Evolutionary conservation across 2,888 invertebrate genomes (phyloP).

Genomic region (Drosophila falleni): DNA sequence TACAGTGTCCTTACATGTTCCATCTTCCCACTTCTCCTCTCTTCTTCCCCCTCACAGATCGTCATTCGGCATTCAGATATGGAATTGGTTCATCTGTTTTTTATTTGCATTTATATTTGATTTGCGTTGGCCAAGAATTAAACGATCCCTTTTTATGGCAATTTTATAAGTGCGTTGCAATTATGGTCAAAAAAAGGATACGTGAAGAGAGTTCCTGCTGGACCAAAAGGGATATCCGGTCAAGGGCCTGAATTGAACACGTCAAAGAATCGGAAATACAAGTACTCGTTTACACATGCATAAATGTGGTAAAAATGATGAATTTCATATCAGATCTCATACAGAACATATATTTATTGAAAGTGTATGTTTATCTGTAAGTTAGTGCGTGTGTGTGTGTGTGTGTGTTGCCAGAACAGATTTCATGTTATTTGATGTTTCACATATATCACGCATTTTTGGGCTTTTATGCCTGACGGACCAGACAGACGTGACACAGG

Average conservation of each 20-base stretch:
- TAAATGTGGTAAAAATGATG: constrained; percentile 30
- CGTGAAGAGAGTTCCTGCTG: constrained; percentile 20
- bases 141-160: constrained; percentile 39
- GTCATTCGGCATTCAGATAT: constrained; percentile 5
- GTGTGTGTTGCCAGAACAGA: constrained; percentile 16
- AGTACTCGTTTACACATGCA: constrained; percentile 11
- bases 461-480: constrained; percentile 43
- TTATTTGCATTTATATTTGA: constrained; percentile 61
- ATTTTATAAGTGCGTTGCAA: constrained; percentile 59
- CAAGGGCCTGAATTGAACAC: constrained; percentile 37
- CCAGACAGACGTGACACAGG: constrained; percentile 51
- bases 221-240: constrained; percentile 42
- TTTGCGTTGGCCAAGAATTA: constrained; percentile 40
- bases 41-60: background rate
- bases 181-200: constrained; percentile 43
- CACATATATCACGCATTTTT: constrained; percentile 48
- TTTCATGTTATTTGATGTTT: constrained; percentile 42
- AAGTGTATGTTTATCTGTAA: background rate
- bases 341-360: constrained; percentile 40
- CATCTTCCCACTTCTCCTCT: background rate
- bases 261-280: constrained; percentile 30
- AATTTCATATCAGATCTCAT: constrained; percentile 54
- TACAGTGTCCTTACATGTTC: constrained; percentile 3
- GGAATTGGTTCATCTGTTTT: constrained; percentile 23
- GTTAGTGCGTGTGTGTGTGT: constrained; percentile 9